A percentile compares a stretch with the other conserved stretches of the same genome.
Conservation (phyloP, 1,140 invertebrate genomes). For the Elymnias hypermnestra region DNA sequence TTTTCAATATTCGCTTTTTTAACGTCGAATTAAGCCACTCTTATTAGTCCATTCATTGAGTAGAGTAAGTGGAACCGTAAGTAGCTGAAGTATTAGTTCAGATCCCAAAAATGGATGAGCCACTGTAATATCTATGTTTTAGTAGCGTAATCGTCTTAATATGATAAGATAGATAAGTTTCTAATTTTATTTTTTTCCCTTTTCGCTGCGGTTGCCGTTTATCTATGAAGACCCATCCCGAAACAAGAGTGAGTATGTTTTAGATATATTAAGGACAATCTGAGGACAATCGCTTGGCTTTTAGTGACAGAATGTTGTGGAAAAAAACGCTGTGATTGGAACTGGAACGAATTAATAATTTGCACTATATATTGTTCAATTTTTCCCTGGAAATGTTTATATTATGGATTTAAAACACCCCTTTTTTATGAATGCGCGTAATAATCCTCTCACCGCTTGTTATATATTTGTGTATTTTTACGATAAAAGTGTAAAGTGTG, state of each 20-base stretch:
- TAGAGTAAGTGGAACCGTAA: conserved; percentile 14
- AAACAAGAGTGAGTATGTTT: conserved; percentile 71
- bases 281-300: conserved; percentile 53
- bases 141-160: conserved; percentile 8
- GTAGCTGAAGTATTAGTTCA: conserved; percentile 10
- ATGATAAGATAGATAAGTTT: conserved; percentile 30
- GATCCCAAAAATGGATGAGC: conserved; percentile 8
- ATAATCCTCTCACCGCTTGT: conserved; percentile 62
- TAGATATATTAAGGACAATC: conserved; percentile 17
- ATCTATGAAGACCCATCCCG: conserved; percentile 67
- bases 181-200: conserved; percentile 57
- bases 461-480: conserved; percentile 40
- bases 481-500: conserved; percentile 41
- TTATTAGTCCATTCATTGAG: conserved; percentile 13
- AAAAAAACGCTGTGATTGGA: conserved; percentile 43
- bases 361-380: too few species aligned
- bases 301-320: conserved; percentile 41
- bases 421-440: conserved; percentile 55
- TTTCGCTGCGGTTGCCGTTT: conserved; percentile 53
- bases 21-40: conserved; percentile 13
- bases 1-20: conserved; percentile 24
- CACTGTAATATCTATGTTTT: conserved; percentile 2
- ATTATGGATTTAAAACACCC: too few species aligned
- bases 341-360: conserved; percentile 41
- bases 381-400: too few species aligned